Evolutionary conservation across 92 coral and sea anemone genomes (phyloP), one percentile per base, ranked within the genome.

Genomic region (Umimayanthus chanpuru): DNA sequence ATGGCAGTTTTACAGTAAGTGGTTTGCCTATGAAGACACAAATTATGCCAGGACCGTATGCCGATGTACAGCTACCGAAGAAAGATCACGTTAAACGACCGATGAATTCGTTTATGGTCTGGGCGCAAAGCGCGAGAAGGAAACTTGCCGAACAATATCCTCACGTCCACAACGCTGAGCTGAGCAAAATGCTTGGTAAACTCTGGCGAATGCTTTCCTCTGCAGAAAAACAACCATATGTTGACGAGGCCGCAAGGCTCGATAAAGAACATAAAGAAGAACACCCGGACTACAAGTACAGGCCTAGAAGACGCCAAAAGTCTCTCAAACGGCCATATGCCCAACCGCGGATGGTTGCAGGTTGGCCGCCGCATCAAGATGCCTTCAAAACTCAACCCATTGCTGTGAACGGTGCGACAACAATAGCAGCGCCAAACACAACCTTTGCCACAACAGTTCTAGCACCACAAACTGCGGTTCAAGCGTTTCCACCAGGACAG

Each of bases 131-230:
- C 26, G 98, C 98, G 85, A 85, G 99, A 75, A 73, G 99, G 78
- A 96, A 97, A 77, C 96, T 97, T 3, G 99, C 99, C 10, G 99
- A 97, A 68, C 99, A 97, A 86, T 97, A 97, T 92, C 99, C 99
- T 73, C 99, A 97, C 89, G 99, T 97, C 39, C 99, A 97, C 74
- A 97, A 97, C 93, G 99, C 99, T 64, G 99, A 97, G 93, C 88
- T 97, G 20, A 97, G 99, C 81, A 97, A 97, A 90, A 97, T 97
- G 99, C 89, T 97, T n/a, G 99, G 99, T 6, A 97, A 97, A 85
- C 92, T 97, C 0, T 97, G 99, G 99, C 91, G 99, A 79, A 95
- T 97, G 99, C 93, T 97, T 50, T 93, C 99, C 56, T 96, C 99
- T 70, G 95, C 98, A 44, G 96, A 97, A 85, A 97, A 97, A 70